Base-by-base conservation (phyloP, 1,140 invertebrate species). In the Drosophila pachea region DNA sequence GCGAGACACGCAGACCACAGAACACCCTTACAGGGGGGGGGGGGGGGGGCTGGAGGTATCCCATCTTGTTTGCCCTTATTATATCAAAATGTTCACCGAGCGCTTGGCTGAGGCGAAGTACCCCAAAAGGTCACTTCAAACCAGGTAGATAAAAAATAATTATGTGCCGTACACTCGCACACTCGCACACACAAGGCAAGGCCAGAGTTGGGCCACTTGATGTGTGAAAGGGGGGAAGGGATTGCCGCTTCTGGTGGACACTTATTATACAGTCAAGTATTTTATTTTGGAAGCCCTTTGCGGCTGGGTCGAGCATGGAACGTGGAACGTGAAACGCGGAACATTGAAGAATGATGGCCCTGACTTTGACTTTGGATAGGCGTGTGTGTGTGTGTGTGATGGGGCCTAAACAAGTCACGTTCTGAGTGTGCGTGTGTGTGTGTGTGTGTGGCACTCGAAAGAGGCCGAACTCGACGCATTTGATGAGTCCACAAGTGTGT, bases 301-400 rank as follows among this genome's bases (percentile, higher is more conserved):
- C 16, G 22, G 45, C n/a, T n/a, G n/a, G n/a, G n/a, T n/a, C n/a
- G n/a, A n/a, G n/a, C n/a, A n/a, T n/a, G n/a, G n/a, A n/a, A n/a
- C n/a, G n/a, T n/a, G n/a, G n/a, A n/a, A n/a, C n/a, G n/a, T n/a
- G n/a, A n/a, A 43, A 43, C 40, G 40, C 12, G 5, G n/a, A 42
- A 42, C 40, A 14, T 16, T 43, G 56, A 60, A 50, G 36, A 33
- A 33, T 43, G 43, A 29, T 59, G 81, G 76, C 79, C 79, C 76
- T 84, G 79, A 84, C 79, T 86, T 84, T 84, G 79, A 86, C 78
- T 77, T 60, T 71, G 43, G 48, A 40, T 29, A 11, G 55, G 56
- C 31, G 62, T 35, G 64, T 60, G 62, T 56, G 62, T 36, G 61
- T 7, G n/a, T n/a, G 22, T 1, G 22, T 2, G 22, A 3, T 1